A percentile compares a stretch with the other conserved stretches of the same genome.
Evolutionary conservation across 2,797 vertebrate species (phyloP).

Genomic region (Pangasius krempfi): DNA sequence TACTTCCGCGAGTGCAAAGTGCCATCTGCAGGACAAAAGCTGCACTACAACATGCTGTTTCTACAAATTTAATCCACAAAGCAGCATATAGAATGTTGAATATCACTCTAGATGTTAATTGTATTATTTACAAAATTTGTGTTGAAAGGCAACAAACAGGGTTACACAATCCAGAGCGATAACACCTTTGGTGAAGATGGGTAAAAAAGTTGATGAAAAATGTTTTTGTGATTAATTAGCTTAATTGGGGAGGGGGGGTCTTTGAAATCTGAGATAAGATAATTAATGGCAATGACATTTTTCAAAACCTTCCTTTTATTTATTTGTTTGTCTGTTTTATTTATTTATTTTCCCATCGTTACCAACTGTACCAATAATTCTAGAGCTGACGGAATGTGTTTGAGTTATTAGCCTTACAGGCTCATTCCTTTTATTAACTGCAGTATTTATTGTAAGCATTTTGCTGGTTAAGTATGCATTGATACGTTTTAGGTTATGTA

Average conservation of each 20-base stretch:
- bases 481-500: neutral
- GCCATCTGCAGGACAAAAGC: constrained; percentile 15
- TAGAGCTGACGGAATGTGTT: neutral
- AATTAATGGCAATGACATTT: neutral
- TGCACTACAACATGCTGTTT: neutral
- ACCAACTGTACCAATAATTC: neutral
- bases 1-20: neutral
- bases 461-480: neutral
- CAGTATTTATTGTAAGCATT: neutral
- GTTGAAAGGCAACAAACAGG: neutral
- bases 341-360: neutral
- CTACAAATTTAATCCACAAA: neutral
- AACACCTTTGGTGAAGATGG: neutral
- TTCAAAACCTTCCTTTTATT: too few species aligned
- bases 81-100: too few species aligned
- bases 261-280: neutral
- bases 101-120: neutral
- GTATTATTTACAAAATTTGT: neutral
- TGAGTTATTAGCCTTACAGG: neutral
- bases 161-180: neutral
- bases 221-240: neutral
- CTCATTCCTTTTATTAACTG: neutral
- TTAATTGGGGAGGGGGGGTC: neutral
- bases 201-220: neutral
- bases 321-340: too few species aligned